Conservation (phyloP, 2,888 invertebrate genomes). For the Diadromus collaris region DNA sequence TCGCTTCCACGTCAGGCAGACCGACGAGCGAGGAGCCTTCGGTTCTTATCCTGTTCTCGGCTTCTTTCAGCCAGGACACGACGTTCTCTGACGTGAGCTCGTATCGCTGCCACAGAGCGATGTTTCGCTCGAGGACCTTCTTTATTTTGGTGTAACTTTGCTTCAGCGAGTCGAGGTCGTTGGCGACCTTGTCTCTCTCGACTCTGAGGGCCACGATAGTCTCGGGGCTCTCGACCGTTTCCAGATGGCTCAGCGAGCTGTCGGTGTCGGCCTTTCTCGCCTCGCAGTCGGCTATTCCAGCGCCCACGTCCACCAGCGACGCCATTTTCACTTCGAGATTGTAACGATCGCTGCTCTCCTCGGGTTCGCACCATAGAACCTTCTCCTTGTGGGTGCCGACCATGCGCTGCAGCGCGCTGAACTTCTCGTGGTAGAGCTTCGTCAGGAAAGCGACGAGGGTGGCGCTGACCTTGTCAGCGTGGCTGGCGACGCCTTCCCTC, state of each 20-base stretch:
- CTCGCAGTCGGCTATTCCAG: slow-evolving; percentile 87
- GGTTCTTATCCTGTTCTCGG: slow-evolving; percentile 87
- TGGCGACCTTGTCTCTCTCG: slow-evolving; percentile 86
- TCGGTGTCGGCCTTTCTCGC: slow-evolving; percentile 85
- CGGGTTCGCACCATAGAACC: slow-evolving; percentile 94
- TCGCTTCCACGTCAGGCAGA: slow-evolving; percentile 85
- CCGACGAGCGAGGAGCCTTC: slow-evolving; percentile 88
- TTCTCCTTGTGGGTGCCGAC: slow-evolving; percentile 93
- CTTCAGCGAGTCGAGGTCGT: slow-evolving; percentile 87
- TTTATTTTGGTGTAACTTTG: slow-evolving; percentile 87
- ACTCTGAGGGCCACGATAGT: slow-evolving; percentile 85
- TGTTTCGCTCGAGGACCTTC: slow-evolving; percentile 85
- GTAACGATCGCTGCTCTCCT: slow-evolving; percentile 93
- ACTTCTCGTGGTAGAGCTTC: slow-evolving; percentile 93
- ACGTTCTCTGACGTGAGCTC: slow-evolving; percentile 89
- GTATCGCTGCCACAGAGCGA: slow-evolving; percentile 90
- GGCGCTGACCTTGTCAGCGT: slow-evolving; percentile 89
- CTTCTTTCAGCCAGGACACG: slow-evolving; percentile 89
- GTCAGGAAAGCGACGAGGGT: slow-evolving; percentile 91
- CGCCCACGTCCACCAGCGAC: slow-evolving; percentile 88
- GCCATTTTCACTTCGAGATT: slow-evolving; percentile 95
- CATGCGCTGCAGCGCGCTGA: slow-evolving; percentile 90
- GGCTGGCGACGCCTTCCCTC: slow-evolving; percentile 88
- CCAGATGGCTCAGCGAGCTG: slow-evolving; percentile 86
- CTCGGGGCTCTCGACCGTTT: slow-evolving; percentile 88